Conservation (phyloP, 64 coral and sea anemone species). For the Trachythela sp. region DNA sequence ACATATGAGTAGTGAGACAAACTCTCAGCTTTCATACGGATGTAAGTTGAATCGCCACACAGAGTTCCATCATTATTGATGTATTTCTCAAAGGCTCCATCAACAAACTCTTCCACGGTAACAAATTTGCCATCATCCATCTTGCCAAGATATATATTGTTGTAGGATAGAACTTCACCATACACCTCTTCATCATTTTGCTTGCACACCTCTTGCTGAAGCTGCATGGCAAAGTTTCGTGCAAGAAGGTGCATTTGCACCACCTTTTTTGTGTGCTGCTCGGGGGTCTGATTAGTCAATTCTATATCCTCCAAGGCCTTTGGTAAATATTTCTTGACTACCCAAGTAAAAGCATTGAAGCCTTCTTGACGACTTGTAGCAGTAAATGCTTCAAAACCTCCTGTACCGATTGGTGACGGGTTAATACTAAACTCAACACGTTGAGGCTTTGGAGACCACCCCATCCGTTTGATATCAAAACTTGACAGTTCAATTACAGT, state of each 20-base stretch:
- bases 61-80: not conserved
- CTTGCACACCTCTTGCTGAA: not conserved
- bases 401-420: not conserved
- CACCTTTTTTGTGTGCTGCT: not conserved
- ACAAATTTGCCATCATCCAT: slow-evolving; percentile 15
- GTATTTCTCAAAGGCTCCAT: not conserved
- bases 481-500: not conserved
- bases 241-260: slow-evolving; percentile 9
- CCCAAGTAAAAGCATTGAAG: not conserved
- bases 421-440: not conserved
- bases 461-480: not conserved
- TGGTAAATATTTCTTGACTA: slow-evolving; percentile 3
- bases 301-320: not conserved
- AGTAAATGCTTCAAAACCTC: not conserved
- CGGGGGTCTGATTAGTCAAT: not conserved
- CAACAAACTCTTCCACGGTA: not conserved
- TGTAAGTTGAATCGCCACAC: not conserved
- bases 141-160: not conserved
- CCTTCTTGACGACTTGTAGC: not conserved
- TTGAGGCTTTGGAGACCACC: not conserved
- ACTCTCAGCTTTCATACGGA: not conserved
- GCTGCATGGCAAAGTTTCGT: not conserved
- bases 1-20: slow-evolving; percentile 7
- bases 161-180: not conserved
- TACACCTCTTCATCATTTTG: not conserved